Percentiles rank a stretch among this genome's conserved stretches.
These are phyloP conservation scores for Patella depressa DNA, from an alignment of 2,888 invertebrate genomes.

Conservation along the genomic window DNA sequence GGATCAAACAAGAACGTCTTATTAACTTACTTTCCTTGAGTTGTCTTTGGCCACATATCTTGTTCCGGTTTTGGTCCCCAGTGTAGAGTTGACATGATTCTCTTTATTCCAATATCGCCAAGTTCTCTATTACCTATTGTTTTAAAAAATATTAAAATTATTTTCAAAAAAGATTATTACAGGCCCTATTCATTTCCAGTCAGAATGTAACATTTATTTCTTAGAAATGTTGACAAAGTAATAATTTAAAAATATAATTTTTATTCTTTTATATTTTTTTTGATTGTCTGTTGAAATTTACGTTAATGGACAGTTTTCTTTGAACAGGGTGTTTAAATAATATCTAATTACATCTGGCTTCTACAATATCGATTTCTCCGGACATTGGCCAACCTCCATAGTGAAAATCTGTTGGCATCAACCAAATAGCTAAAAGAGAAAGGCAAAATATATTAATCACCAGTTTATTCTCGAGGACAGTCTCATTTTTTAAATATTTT, in stretches of 20 bases:
- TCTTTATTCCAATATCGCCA: conserved; percentile 36
- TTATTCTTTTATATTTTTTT: no score
- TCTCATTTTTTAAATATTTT: no score
- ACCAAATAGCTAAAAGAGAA: conserved; percentile 20
- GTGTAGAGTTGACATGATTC: conserved; percentile 76
- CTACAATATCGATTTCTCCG: conserved; percentile 22
- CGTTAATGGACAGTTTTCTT: no score
- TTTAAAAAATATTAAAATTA: background rate
- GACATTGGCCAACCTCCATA: conserved; percentile 21
- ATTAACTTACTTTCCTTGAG: conserved; percentile 45
- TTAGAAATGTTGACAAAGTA: background rate
- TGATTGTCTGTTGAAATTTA: no score
- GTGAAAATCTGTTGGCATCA: conserved; percentile 10
- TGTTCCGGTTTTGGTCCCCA: conserved; percentile 76
- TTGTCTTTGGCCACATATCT: conserved; percentile 71
- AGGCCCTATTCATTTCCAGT: no score
- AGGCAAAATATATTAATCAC: background rate
- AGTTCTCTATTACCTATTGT: conserved; percentile 34
- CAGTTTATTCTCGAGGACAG: no score
- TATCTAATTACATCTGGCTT: conserved; percentile 13
- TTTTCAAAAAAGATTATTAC: no score
- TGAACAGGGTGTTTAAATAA: no score
- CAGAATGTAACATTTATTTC: no score
- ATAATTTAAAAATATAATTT: no score
- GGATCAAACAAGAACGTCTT: no score